phyloP scores from a whole-genome alignment of 1,140 invertebrate genomes.

The Pomphorhynchus laevis region DNA sequence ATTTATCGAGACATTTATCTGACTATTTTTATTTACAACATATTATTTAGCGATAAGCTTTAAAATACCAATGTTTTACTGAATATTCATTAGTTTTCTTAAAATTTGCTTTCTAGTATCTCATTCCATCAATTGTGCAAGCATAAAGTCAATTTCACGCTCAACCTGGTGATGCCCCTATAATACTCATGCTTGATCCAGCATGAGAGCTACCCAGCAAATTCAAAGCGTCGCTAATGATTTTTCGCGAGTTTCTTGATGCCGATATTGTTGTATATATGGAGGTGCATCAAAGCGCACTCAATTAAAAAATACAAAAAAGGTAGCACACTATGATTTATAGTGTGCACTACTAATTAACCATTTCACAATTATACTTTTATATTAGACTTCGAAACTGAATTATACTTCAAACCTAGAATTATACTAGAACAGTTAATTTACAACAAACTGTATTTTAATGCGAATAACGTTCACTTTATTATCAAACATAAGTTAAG shows the following conservation, averaged over 20 bases:
- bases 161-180: conserved; percentile 44
- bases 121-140: conserved; percentile 48
- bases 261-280: conserved; percentile 61
- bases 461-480: too few species aligned
- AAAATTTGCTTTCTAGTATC: too few species aligned
- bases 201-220: conserved; percentile 69
- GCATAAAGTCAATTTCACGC: conserved; percentile 51
- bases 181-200: conserved; percentile 55
- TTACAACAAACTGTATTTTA: too few species aligned
- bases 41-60: conserved; percentile 23
- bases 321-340: conserved; percentile 24
- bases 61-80: too few species aligned
- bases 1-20: too few species aligned
- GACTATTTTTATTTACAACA: too few species aligned
- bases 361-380: conserved; percentile 13
- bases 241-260: conserved; percentile 43
- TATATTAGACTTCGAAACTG: conserved; percentile 12
- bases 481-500: too few species aligned
- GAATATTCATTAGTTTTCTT: neutral
- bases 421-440: too few species aligned
- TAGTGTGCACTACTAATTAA: neutral
- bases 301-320: conserved; percentile 45
- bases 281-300: conserved; percentile 66
- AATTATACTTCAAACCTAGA: too few species aligned
- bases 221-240: conserved; percentile 60